phyloP scores from a whole-genome alignment of 2,797 vertebrate species.

The Gobionotothen gibberifrons region DNA sequence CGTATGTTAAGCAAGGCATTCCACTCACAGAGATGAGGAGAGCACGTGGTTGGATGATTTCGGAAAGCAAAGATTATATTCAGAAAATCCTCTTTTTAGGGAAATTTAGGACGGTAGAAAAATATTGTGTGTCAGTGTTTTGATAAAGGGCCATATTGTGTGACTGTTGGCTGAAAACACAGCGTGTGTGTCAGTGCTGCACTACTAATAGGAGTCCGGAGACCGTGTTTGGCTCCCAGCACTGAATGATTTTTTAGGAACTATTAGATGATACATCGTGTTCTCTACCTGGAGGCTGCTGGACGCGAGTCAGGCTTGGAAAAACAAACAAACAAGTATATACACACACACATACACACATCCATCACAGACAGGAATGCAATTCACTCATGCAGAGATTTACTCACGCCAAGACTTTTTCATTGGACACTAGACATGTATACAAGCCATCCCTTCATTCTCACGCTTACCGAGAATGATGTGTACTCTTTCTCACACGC shows the following conservation, averaged over 20 bases:
- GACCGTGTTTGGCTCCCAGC: slow-evolving; percentile 52
- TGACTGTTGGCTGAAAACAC: slow-evolving; percentile 27
- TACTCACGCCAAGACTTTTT: slow-evolving; percentile 23
- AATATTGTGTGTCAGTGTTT: slow-evolving; percentile 3
- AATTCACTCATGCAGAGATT: slow-evolving; percentile 4
- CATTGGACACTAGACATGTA: background rate
- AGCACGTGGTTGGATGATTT: slow-evolving; percentile 1
- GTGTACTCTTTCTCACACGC: background rate
- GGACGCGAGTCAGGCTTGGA: slow-evolving; percentile 32
- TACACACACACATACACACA: background rate
- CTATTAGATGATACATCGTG: slow-evolving; percentile 55
- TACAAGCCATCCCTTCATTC: background rate
- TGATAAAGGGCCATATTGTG: slow-evolving; percentile 28
- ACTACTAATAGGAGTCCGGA: slow-evolving; percentile 66
- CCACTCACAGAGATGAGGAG: slow-evolving; percentile 9
- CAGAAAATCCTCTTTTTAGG: slow-evolving; percentile 21
- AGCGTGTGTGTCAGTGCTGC: slow-evolving; percentile 28
- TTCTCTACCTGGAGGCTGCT: slow-evolving; percentile 59
- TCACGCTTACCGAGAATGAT: background rate
- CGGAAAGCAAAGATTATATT: background rate
- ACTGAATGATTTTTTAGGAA: slow-evolving; percentile 49
- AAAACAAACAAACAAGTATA: slow-evolving; percentile 16
- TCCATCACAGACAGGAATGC: slow-evolving; percentile 16
- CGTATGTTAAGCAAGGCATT: slow-evolving; percentile 12
- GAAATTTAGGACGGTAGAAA: slow-evolving; percentile 3